Evolutionary conservation across 2,888 invertebrate species (phyloP).

Genomic region (Zootermopsis nevadensis): DNA sequence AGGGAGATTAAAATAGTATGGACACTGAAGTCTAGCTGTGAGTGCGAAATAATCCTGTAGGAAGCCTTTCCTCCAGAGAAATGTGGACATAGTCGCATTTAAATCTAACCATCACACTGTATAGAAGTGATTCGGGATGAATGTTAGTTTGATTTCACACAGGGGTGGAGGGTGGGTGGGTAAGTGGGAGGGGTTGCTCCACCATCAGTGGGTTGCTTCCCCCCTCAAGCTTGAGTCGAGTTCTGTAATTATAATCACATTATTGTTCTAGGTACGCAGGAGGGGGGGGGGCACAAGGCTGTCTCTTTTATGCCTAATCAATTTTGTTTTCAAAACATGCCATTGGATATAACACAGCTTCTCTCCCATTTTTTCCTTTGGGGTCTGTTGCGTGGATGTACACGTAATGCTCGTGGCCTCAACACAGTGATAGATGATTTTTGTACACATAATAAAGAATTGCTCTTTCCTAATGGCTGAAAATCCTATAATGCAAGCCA

Average conservation of each 20-base stretch:
- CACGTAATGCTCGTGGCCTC: conserved; percentile 8
- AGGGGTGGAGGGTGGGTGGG: conserved; percentile 12
- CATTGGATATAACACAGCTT: neutral
- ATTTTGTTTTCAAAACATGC: conserved; percentile 39
- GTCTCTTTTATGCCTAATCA: conserved; percentile 43
- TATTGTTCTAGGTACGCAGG: conserved; percentile 36
- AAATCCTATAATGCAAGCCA: neutral
- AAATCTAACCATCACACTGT: neutral
- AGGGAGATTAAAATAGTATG: no score
- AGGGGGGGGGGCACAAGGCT: neutral
- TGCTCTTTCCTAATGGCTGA: conserved; percentile 20
- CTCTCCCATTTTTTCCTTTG: neutral
- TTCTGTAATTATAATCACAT: conserved; percentile 46
- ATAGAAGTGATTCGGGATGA: conserved; percentile 20
- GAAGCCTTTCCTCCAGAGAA: neutral
- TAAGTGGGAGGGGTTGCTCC: neutral
- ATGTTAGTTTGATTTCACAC: conserved; percentile 37
- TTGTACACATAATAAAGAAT: conserved; percentile 19
- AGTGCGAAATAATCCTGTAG: no score
- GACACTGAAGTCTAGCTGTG: no score
- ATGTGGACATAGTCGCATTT: conserved; percentile 29
- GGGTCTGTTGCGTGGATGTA: neutral
- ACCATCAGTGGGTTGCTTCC: conserved; percentile 12
- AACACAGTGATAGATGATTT: conserved; percentile 9
- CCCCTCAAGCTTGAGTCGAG: conserved; percentile 20